Conservation (phyloP, 2,113 vertebrate genomes). For the Chloroceryle aenea region DNA sequence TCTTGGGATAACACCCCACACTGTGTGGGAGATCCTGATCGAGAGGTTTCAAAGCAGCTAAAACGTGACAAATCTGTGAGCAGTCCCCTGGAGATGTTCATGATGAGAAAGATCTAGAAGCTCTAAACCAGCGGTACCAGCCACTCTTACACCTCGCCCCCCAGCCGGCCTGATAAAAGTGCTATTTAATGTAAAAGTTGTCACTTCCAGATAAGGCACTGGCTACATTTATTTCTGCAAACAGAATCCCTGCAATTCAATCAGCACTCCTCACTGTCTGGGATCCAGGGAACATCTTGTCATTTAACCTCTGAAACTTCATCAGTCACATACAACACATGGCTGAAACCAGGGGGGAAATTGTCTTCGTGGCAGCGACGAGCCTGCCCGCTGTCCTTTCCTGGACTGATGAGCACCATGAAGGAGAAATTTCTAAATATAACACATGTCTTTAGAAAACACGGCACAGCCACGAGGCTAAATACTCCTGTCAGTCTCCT, state of each 20-base stretch:
- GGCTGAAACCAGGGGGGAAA: neutral
- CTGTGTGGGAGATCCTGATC: fast-evolving
- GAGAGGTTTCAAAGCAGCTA: neutral
- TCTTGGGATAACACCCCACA: fast-evolving
- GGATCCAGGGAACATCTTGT: neutral
- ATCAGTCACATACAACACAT: neutral
- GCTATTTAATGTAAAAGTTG: neutral
- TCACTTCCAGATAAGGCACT: neutral
- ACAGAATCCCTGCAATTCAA: neutral
- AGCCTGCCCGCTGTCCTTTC: neutral
- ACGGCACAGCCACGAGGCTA: neutral
- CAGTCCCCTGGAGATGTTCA: fast-evolving
- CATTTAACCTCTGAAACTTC: neutral
- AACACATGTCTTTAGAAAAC: neutral
- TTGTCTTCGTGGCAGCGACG: fast-evolving
- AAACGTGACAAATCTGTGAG: fast-evolving
- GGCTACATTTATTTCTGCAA: neutral
- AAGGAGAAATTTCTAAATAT: neutral
- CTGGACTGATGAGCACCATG: neutral
- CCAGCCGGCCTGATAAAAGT: neutral
- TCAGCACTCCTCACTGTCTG: neutral
- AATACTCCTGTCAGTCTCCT: fast-evolving
- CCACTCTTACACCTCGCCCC: neutral
- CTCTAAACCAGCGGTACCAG: neutral
- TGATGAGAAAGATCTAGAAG: neutral